These are phyloP conservation scores for Cynaeus angustus DNA, from an alignment of 2,888 invertebrate genomes.

Conservation along the genomic window DNA sequence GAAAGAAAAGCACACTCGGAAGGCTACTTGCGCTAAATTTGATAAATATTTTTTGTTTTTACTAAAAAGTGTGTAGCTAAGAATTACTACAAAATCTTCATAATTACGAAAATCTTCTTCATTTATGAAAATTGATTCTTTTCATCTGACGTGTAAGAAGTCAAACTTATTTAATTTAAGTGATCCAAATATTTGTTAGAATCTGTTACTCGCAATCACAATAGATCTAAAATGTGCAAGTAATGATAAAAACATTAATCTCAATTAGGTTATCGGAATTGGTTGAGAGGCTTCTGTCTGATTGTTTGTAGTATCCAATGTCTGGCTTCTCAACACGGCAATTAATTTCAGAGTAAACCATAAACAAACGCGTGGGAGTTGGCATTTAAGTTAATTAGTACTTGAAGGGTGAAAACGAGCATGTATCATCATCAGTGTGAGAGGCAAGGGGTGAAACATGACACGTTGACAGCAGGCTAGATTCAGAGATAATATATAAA, in stretches of 20 bases:
- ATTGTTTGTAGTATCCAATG: conserved; percentile 57
- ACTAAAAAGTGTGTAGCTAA: too few species aligned
- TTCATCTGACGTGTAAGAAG: too few species aligned
- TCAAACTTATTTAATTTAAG: too few species aligned
- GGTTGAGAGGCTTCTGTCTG: conserved; percentile 60
- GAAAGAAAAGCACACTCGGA: too few species aligned
- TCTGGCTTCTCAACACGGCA: conserved; percentile 50
- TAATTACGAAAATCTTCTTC: too few species aligned
- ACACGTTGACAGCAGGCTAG: conserved; percentile 54
- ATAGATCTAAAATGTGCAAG: conserved; percentile 45
- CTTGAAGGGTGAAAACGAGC: conserved; percentile 47
- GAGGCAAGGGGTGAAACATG: conserved; percentile 47
- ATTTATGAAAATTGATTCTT: too few species aligned
- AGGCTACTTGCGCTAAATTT: too few species aligned
- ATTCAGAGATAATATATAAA: conserved; percentile 56
- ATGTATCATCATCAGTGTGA: conserved; percentile 38
- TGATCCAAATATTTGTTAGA: neutral
- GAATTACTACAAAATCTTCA: too few species aligned
- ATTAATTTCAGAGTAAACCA: conserved; percentile 48
- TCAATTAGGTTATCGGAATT: conserved; percentile 60
- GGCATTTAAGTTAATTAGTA: conserved; percentile 48
- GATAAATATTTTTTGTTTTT: too few species aligned
- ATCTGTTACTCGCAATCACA: conserved; percentile 8
- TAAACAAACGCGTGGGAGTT: conserved; percentile 50
- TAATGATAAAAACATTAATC: conserved; percentile 60